A percentile compares a stretch with the other conserved stretches of the same genome.
These are phyloP conservation scores for Rhaphigaster nebulosa DNA, from an alignment of 2,888 invertebrate species.

Conservation along the genomic window DNA sequence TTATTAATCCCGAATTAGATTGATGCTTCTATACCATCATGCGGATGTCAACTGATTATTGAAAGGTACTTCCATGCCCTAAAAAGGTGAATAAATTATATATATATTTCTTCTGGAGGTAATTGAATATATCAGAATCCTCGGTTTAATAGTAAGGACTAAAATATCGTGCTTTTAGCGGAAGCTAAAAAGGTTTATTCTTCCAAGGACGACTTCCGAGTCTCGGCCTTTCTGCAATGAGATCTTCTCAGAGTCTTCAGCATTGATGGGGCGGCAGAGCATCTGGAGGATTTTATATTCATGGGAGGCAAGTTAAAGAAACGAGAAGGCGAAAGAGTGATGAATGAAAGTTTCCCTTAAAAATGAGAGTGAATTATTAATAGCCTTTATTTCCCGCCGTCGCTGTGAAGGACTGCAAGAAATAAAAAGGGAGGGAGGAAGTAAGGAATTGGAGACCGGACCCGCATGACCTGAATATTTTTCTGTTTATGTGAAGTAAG, in stretches of 20 bases:
- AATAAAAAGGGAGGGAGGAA: slow-evolving; percentile 12
- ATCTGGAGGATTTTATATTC: slow-evolving; percentile 37
- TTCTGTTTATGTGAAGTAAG: slow-evolving; percentile 54
- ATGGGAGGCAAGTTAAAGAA: slow-evolving; percentile 44
- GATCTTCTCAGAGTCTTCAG: neutral
- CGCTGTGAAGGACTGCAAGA: slow-evolving; percentile 21
- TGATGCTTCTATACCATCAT: no score
- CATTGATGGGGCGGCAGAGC: slow-evolving; percentile 15
- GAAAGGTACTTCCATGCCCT: neutral
- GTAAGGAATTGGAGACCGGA: slow-evolving; percentile 49
- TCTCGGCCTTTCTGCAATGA: neutral
- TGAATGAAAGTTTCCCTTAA: slow-evolving; percentile 52
- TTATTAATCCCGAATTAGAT: no score
- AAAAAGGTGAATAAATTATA: neutral
- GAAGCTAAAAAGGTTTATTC: neutral
- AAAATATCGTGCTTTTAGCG: neutral
- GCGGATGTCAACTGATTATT: no score
- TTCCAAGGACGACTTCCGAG: neutral
- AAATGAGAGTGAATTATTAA: slow-evolving; percentile 55
- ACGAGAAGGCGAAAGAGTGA: slow-evolving; percentile 44
- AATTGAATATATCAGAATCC: neutral
- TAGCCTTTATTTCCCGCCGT: slow-evolving; percentile 55
- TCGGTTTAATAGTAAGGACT: neutral
- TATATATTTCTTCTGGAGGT: neutral
- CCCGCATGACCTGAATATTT: slow-evolving; percentile 56